Base-by-base conservation (phyloP, 2,888 invertebrate genomes). In the Suillia variegata region DNA sequence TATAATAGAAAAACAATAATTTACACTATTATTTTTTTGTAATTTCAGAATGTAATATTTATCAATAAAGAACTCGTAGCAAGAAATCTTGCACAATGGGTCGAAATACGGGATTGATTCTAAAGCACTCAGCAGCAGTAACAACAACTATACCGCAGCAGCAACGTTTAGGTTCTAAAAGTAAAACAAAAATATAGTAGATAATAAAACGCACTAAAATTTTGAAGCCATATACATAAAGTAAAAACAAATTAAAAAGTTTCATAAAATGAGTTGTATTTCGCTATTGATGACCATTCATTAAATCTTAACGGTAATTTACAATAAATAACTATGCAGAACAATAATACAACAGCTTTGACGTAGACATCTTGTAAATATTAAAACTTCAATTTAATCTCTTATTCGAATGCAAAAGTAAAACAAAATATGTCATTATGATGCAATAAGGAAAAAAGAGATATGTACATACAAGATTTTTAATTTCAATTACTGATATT, bases 31-130 rank as follows among this genome's bases (percentile, higher is more conserved):
- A n/a, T n/a, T n/a, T n/a, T n/a, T 33, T 24, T 33, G 12, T 34
- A 38, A 42, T 85, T 87, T 61, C 87, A 88, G 84, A 87, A 93
- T 88, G 88, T 91, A 71, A 87, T 93, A 84, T 91, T 92, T 82
- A 87, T 96, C 71, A 95, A 96, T 82, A 87, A 91, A 76, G 94
- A 94, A 84, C 85, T 96, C 75, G 91, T 94, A 71, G 90, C 90
- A 71, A 88, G 90, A 80, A 93, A 93, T 57, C 87, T 89, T 74
- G 95, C 94, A 54, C 88, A 89, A 77, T 92, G 92, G 89, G 80
- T 87, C 64, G 82, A 82, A 66, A 67, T 77, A 65, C 67, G 66
- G 69, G 76, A 80, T 71, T 80, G 80, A 79, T 71, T 71, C 57
- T 67, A 57, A 52, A 57, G 52, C 61, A 61, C 52, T 20, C 18